Evolutionary conservation across 2,797 vertebrate genomes (phyloP).

Genomic region (Chaetodon trifasciatus): DNA sequence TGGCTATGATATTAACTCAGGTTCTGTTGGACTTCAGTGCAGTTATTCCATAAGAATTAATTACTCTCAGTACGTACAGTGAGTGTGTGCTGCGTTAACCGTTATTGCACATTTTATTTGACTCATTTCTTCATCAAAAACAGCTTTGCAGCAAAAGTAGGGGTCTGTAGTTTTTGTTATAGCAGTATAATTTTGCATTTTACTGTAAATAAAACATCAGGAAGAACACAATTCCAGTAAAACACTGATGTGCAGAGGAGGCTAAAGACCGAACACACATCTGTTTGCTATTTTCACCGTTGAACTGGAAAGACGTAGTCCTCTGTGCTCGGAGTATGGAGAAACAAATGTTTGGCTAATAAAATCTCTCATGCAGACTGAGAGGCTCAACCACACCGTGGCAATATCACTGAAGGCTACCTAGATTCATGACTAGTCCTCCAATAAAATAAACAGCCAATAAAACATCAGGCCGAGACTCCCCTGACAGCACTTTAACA

Average conservation of each 20-base stretch:
- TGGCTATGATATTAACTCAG: slow-evolving; percentile 64
- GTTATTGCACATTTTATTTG: slow-evolving; percentile 31
- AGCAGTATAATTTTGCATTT: slow-evolving; percentile 34
- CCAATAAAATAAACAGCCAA: slow-evolving; percentile 87
- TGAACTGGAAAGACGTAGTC: slow-evolving; percentile 75
- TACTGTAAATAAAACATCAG: slow-evolving; percentile 43
- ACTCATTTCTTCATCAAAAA: slow-evolving; percentile 35
- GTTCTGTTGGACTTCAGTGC: slow-evolving; percentile 51
- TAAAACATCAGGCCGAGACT: slow-evolving; percentile 81
- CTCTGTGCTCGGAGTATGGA: slow-evolving; percentile 59
- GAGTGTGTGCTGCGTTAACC: slow-evolving; percentile 24
- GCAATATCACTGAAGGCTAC: slow-evolving; percentile 83
- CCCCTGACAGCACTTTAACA: slow-evolving; percentile 83
- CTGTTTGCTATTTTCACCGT: slow-evolving; percentile 81
- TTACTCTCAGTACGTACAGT: slow-evolving; percentile 42
- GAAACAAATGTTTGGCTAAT: slow-evolving; percentile 86
- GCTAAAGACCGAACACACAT: slow-evolving; percentile 69
- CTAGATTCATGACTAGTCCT: slow-evolving; percentile 83
- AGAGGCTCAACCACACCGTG: slow-evolving; percentile 75
- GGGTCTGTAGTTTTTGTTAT: not conserved
- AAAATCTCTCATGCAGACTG: slow-evolving; percentile 82
- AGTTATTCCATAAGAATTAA: slow-evolving; percentile 68
- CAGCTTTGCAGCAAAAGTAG: slow-evolving; percentile 17
- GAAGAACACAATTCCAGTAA: slow-evolving; percentile 41
- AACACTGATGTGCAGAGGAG: slow-evolving; percentile 36